Evolutionary conservation across 1,140 invertebrate genomes (phyloP), one percentile per base, ranked within the genome.

Genomic region (Meloidogyne hapla): DNA sequence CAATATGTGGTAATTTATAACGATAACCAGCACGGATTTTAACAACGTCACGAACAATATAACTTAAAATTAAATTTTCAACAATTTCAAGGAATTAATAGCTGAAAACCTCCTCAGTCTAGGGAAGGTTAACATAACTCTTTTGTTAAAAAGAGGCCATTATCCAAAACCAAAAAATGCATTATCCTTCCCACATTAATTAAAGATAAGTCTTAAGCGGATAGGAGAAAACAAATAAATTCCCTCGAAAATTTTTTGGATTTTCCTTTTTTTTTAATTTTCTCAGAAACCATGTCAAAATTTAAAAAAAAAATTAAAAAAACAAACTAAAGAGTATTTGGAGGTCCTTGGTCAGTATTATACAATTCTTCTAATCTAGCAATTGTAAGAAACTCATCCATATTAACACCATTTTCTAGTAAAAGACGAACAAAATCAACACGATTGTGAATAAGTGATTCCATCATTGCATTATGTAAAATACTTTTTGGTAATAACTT

Each of bases 351-450:
- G 56, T 73, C 94, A 33, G 93, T 93, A 88, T 94, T 98, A 87
- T 98, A 98, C 21, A 98, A 90, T 86, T 96, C 94, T 90, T 99
- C 95, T 15, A 99, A 90, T 40, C 94, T 90, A 21, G 93, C 92
- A 84, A 98, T 96, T 25, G 94, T 96, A 33, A 99, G 90, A 88
- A 98, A 99, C 88, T 95, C 95, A 79, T 93, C 91, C 94, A 99
- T 98, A 80, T 93, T 95, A 23, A 99, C 94, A 21, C 96, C 96
- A 88, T 98, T 96, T 88, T 99, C 95, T 0, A 83, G 63, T 38
- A 80, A 77, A 42, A 67, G 97, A 89, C 88, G 95, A 0, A 98
- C 95, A 90, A 98, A 98, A 88, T 98, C 95, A 82, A 97, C 94
- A 67, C 95, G 90, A 88, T 98, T 94, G 88, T 96, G 94, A 84